Base-by-base conservation (phyloP, 2,113 vertebrate genomes). In the Pitta sordida region DNA sequence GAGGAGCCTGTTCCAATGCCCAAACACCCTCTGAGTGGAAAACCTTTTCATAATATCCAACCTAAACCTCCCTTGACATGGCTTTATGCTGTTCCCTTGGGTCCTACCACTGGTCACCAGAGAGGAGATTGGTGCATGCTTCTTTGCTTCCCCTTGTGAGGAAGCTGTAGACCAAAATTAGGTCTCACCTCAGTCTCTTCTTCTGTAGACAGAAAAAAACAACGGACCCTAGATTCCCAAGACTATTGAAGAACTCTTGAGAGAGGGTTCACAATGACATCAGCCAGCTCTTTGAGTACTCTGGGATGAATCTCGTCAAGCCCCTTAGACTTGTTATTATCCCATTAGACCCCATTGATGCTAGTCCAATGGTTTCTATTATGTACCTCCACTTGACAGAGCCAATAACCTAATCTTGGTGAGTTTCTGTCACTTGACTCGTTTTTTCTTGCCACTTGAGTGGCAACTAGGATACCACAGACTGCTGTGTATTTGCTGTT, bases 51-150 rank as follows among this genome's bases (percentile, higher is more conserved):
- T 37, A 29, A 13, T 13, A 56, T 13, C 36, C 43, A 58, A 4
- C 18, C 6, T 58, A 29, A 64, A 27, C 10, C 26, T 65, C 18
- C 22, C 32, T 43, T 37, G 36, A 11, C 27, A 29, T 10, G 44
- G 19, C 20, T 62, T 18, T 20, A 10, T 48, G 49, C 11, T 9
- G 6, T 81, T 52, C 6, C 1, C n/a, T 86, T 0, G 0, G 29
- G 13, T 24, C 27, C n/a, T n/a, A 1, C 11, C 36, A 7, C 22
- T 51, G 51, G 2, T 9, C 59, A n/a, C 36, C 15, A 58, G 18
- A 29, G 43, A 32, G 13, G n/a, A 36, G 18, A 44, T 29, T 2
- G 2, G 22, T 14, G 13, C 37, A 36, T 65, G 51, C 14, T 13
- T 7, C 22, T 58, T 30, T 19, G 15, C 22, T 51, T 43, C 15